Percentiles rank a stretch among this genome's conserved stretches.
phyloP scores from a whole-genome alignment of 2,888 invertebrate species.

The Agrotis ipsilon region DNA sequence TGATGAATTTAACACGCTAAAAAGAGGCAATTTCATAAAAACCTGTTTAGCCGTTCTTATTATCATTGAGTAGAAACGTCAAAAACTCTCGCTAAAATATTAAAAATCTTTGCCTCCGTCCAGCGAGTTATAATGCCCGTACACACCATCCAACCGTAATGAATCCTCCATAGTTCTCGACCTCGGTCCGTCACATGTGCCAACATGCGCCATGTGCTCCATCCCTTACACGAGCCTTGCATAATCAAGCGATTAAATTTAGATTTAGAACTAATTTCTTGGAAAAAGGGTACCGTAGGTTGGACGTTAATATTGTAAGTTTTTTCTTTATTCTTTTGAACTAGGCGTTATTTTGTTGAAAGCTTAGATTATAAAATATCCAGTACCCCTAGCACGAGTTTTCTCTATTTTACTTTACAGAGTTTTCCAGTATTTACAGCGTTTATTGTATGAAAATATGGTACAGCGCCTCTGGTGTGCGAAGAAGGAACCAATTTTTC shows the following conservation, averaged over 20 bases:
- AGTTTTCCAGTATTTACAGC: too few species aligned
- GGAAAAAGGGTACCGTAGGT: constrained; percentile 16
- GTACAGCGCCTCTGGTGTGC: too few species aligned
- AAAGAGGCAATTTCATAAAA: too few species aligned
- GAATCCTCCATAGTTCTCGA: constrained; percentile 5
- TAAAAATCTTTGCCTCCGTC: background rate
- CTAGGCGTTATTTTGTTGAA: background rate
- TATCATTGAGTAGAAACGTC: too few species aligned
- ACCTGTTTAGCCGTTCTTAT: too few species aligned
- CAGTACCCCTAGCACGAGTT: too few species aligned
- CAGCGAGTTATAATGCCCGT: constrained; percentile 15
- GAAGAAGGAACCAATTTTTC: too few species aligned
- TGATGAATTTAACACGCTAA: too few species aligned
- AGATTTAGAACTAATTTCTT: constrained; percentile 39
- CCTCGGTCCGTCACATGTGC: constrained; percentile 20
- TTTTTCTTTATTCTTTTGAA: background rate
- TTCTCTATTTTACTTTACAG: too few species aligned
- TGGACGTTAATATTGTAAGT: background rate
- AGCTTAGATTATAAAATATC: too few species aligned
- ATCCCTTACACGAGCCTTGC: constrained; percentile 21
- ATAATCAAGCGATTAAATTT: constrained; percentile 46
- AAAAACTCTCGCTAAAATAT: too few species aligned
- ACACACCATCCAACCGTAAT: constrained; percentile 11
- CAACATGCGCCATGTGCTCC: constrained; percentile 21
- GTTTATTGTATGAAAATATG: too few species aligned